Conservation (phyloP, 2,797 vertebrate genomes). For the Rhynchotus rufescens region DNA sequence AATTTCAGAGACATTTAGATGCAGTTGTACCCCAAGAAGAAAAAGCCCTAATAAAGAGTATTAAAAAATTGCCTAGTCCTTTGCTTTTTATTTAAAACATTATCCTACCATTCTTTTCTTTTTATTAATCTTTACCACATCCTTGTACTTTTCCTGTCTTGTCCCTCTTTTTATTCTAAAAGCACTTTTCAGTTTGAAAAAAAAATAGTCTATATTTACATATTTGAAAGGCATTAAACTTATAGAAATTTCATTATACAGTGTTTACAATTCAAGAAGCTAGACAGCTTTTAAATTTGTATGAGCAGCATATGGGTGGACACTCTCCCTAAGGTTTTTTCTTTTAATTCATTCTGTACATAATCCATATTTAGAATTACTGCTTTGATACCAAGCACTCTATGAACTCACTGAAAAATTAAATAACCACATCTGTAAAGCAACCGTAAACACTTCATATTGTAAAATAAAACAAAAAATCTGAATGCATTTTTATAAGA, state of each 20-base stretch:
- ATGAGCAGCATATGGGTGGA: slow-evolving; percentile 57
- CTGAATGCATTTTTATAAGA: slow-evolving; percentile 26
- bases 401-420: slow-evolving; percentile 64
- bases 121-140: not conserved
- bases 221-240: slow-evolving; percentile 57
- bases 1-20: not conserved
- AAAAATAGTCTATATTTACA: slow-evolving; percentile 16
- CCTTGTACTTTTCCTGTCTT: not conserved
- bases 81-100: slow-evolving; percentile 2
- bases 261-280: slow-evolving; percentile 57
- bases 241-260: slow-evolving; percentile 55
- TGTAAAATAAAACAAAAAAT: not conserved
- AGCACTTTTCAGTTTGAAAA: slow-evolving; percentile 12
- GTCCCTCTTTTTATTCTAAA: not conserved
- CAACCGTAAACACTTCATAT: slow-evolving; percentile 44
- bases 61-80: not conserved
- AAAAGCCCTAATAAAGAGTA: not conserved
- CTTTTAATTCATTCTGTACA: slow-evolving; percentile 42
- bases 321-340: not conserved
- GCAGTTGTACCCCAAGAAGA: not conserved
- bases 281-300: slow-evolving; percentile 61
- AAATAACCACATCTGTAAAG: slow-evolving; percentile 60
- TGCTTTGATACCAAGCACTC: slow-evolving; percentile 24
- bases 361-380: slow-evolving; percentile 44
- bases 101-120: not conserved